Evolutionary conservation across 2,888 invertebrate species (phyloP), one percentile per base, ranked within the genome.

Genomic region (Tetragonisca angustula): DNA sequence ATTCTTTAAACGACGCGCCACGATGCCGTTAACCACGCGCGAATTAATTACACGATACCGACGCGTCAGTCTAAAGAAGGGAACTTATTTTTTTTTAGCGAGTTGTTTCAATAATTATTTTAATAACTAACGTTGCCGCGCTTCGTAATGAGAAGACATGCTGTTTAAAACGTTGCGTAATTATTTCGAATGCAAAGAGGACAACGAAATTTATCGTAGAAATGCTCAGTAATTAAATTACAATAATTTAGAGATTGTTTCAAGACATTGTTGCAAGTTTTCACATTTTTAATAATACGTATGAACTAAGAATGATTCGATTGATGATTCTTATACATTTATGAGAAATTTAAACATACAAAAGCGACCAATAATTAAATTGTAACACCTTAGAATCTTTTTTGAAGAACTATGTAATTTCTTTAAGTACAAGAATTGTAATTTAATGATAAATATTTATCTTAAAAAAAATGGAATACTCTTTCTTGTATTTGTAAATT

Each of bases 31-130:
- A 24, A 80, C 27, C 52, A 52, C n/a, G 19, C 19, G 71, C 17
- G n/a, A 65, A 80, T 80, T 82, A 82, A 80, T 80, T 70, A 64
- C 59, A 52, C 69, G 65, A 56, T 36, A 61, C 56, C 2, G 50
- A 52, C 62, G 32, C 27, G 61, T 36, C 17, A 27, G 32, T 21
- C 43, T 19, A 27, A 62, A 52, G 15, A 21, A 19, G 21, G 69
- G 61, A 32, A 76, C 62, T 52, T 61, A 36, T 15, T 62, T 62
- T 65, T 65, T 68, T 65, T n/a, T 36, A 43, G 6, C n/a, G 15
- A 36, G 21, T 32, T 61, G 27, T 27, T 27, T 27, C 27, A 32
- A 43, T 43, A 52, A 52, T 52, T 19, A 19, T 52, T 52, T 52
- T 19, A 43, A 61, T 61, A 27, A 61, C 24, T 21, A 32, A 32